Evolutionary conservation across 92 coral and sea anemone genomes (phyloP), one percentile per base, ranked within the genome.

Genomic region (Phenganax stokvisi): DNA sequence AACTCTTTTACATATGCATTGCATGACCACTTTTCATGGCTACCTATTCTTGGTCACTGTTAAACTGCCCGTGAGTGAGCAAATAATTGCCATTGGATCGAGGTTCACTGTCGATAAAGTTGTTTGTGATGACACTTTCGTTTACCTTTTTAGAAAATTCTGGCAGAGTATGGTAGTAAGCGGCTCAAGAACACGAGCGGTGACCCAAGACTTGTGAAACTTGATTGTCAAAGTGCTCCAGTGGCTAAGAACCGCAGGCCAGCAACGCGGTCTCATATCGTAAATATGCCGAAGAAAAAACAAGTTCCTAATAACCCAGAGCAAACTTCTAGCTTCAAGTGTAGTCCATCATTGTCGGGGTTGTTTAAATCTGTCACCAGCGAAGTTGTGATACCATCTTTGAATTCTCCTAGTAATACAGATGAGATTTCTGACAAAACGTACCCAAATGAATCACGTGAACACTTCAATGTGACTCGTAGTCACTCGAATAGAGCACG

Each of bases 191-290:
- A 85, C 74, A 89, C 91, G 56, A 84, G 92, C 10, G 87, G 85
- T 53, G 98, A 93, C 65, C 98, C 98, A 37, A 93, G 98, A 9
- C 93, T 93, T 15, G 98, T 93, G 17, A 96, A 92, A 78, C 89
- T 93, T 87, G 98, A 91, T 27, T 93, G 89, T 71, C 81, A 83
- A 37, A 84, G 72, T 30, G 70, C 64, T 9, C 47, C 80, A 8
- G 51, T 61, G 7, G 44, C 80, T 10, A 20, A 61, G 6, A 77
- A 62, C 51, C 57, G 70, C 9, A n/a, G 37, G 31, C 3, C 60
- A 77, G 60, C 62, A 6, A 61, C 47, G 10, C 47, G 28, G 17
- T 56, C 56, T 56, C 81, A 77, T 71, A 57, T 77, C 13, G 81
- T 77, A 59, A 66, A 59, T 13, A 77, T 77, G 10, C 55, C 16